A percentile compares a stretch with the other conserved stretches of the same genome.
Evolutionary conservation across 2,888 invertebrate species (phyloP).

Genomic region (Ophonus ardosiacus): DNA sequence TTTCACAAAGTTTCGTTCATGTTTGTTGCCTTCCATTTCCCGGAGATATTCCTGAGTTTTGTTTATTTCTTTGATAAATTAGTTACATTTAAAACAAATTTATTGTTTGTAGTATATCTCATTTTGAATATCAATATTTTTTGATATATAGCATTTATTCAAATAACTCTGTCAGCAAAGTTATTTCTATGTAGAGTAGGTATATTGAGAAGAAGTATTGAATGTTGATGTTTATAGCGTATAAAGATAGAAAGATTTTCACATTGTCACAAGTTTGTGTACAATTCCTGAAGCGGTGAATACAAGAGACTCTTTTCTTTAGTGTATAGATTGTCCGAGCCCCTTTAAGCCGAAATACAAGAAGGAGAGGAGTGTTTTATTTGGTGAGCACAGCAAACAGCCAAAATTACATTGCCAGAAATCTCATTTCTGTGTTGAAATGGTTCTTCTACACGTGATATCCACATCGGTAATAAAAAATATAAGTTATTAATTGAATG

Average conservation of each 20-base stretch:
- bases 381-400: not conserved
- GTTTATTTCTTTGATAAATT: not conserved
- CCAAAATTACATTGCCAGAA: conserved; percentile 30
- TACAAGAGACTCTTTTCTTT: not conserved
- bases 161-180: no score
- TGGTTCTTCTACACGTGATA: not conserved
- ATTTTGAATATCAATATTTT: no score
- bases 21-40: conserved; percentile 7
- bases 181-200: no score
- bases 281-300: not conserved
- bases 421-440: conserved; percentile 3
- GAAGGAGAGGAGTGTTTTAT: conserved; percentile 17
- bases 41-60: not conserved
- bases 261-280: not conserved
- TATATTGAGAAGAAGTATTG: not conserved
- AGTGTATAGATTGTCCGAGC: not conserved
- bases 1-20: conserved; percentile 16
- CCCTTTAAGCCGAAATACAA: not conserved
- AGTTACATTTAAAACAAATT: not conserved
- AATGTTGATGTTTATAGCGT: not conserved
- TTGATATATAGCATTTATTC: no score
- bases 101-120: no score
- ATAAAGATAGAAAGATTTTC: not conserved
- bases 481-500: not conserved
- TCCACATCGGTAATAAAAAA: not conserved